Evolutionary conservation across 2,797 vertebrate species (phyloP), one percentile per base, ranked within the genome.

Genomic region (Jordanella pulchra): DNA sequence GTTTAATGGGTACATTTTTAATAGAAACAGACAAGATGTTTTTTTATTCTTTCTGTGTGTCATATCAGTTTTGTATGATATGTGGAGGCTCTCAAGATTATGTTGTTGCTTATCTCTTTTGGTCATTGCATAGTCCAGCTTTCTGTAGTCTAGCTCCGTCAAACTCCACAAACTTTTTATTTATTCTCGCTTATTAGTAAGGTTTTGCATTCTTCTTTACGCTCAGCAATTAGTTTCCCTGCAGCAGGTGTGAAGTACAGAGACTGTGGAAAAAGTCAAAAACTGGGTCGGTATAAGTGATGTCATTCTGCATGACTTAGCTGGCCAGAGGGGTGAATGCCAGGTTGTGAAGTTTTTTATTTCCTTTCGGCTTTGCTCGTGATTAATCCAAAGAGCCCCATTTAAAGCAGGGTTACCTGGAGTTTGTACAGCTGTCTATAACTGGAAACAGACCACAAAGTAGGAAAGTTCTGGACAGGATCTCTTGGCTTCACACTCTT

Each of bases 351-450:
- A 86, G 83, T 86, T 91, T 90, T n/a, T 87, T 89, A 83, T 86
- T 89, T 89, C 85, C 83, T 79, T 81, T 50, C 78, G 69, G 73
- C 63, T 79, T 87, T 63, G 50, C 75, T 77, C 54, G 56, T 89
- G 89, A 91, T 90, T 86, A 90, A 84, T 86, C 83, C 77, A 68
- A 83, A 39, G 76, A 75, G 74, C 77, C 68, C 65, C 82, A 79
- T 87, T 89, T 75, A 25, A 64, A 76, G 55, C 67, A 82, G 80
- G 85, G 86, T 89, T 91, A 89, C 90, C 87, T 89, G 84, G 81
- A 89, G 89, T 91, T 90, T 90, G 82, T 85, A 85, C 87, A 86
- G 82, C 84, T 93, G 86, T 71, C 66, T 73, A 44, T 84, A 86
- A 91, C 77, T 91, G 78, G 78, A 93, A 91, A 87, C 84, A 90